Conservation (phyloP, 1,140 invertebrate species). For the Aphaenogaster floridana region DNA sequence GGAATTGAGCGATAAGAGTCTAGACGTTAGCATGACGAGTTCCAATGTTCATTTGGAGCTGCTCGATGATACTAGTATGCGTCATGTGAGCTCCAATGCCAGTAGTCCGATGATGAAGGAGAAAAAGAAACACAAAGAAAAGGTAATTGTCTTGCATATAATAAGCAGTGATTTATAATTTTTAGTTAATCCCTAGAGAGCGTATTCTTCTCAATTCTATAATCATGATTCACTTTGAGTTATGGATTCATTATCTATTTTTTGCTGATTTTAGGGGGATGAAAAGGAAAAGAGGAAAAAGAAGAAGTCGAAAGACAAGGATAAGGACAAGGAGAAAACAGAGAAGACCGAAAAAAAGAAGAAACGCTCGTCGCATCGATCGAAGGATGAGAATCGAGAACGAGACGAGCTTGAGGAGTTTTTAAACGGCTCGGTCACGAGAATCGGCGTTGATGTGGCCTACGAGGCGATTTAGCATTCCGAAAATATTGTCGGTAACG, state of each 20-base stretch:
- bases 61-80: constrained; percentile 85
- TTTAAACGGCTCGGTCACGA: constrained; percentile 87
- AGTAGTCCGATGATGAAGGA: constrained; percentile 86
- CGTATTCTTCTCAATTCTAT: not conserved
- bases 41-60: constrained; percentile 88
- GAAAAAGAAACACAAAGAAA: constrained; percentile 88
- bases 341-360: constrained; percentile 85
- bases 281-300: constrained; percentile 88
- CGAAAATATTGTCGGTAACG: not conserved
- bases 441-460: constrained; percentile 85
- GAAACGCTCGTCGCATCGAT: constrained; percentile 82
- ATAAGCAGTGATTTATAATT: not conserved
- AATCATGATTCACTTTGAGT: constrained; percentile 17
- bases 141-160: constrained; percentile 78
- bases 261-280: constrained; percentile 85
- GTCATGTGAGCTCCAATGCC: constrained; percentile 84
- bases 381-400: constrained; percentile 85
- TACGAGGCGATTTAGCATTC: constrained; percentile 88
- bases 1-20: constrained; percentile 87
- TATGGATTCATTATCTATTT: not conserved
- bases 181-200: not conserved
- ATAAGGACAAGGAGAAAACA: constrained; percentile 85
- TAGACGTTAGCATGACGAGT: constrained; percentile 87
- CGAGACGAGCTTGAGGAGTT: constrained; percentile 90
- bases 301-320: constrained; percentile 85